These are phyloP conservation scores for Indri indri DNA, from an alignment of 2,113 vertebrate genomes.

Conservation along the genomic window DNA sequence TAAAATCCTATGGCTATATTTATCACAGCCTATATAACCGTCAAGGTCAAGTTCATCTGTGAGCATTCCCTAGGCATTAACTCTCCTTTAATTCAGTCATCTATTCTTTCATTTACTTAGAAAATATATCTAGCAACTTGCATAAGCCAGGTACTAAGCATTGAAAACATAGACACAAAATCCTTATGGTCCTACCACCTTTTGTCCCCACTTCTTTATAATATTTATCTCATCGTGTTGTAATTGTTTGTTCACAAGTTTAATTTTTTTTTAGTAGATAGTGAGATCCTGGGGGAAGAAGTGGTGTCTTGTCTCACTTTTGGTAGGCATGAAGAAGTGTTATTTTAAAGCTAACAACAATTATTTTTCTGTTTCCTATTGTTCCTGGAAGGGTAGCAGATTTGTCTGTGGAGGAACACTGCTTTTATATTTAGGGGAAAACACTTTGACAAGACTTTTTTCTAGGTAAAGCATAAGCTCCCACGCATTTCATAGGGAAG, in stretches of 20 bases:
- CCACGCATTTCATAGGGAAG: neutral
- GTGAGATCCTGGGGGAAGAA: neutral
- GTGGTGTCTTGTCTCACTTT: conserved; percentile 8
- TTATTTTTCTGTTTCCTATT: conserved; percentile 24
- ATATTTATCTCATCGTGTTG: conserved; percentile 7
- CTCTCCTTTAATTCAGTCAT: conserved; percentile 15
- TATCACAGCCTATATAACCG: neutral
- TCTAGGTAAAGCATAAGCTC: neutral
- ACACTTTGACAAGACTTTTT: conserved; percentile 3
- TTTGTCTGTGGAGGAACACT: neutral
- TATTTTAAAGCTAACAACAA: conserved; percentile 32
- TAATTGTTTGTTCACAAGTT: neutral
- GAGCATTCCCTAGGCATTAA: neutral
- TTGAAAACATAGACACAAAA: conserved; percentile 12
- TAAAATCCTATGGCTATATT: neutral
- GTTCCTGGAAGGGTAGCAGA: neutral
- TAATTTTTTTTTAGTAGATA: conserved; percentile 47
- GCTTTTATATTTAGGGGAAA: conserved; percentile 3
- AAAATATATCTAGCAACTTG: neutral
- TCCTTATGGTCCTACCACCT: neutral
- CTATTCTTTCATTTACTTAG: neutral
- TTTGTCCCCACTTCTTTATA: neutral
- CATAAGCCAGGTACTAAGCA: neutral
- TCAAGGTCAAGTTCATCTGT: conserved; percentile 31
- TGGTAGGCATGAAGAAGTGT: neutral